Percentiles rank a stretch among this genome's conserved stretches.
These are phyloP conservation scores for Drosophila nebulosa DNA, from an alignment of 1,140 invertebrate species.

Conservation along the genomic window DNA sequence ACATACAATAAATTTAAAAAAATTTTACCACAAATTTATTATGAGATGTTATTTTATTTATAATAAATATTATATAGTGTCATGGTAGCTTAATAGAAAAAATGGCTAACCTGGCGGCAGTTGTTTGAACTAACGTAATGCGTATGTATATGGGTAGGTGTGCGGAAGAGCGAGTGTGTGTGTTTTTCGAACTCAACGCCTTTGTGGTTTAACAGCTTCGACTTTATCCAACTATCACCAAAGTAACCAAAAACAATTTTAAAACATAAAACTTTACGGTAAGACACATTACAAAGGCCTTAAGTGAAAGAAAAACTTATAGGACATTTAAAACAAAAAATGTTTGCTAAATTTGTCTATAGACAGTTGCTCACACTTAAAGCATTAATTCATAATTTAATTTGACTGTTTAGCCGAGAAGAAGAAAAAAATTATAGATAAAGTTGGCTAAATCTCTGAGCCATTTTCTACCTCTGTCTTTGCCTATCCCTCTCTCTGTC, in stretches of 20 bases:
- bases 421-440: not conserved
- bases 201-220: constrained; percentile 14
- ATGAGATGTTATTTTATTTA: no score
- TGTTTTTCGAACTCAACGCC: not conserved
- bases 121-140: no score
- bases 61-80: no score
- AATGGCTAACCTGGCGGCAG: no score
- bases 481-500: not conserved
- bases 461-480: not conserved
- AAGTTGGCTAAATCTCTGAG: not conserved
- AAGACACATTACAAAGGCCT: not conserved
- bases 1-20: no score
- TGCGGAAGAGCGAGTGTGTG: not conserved
- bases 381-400: constrained; percentile 35
- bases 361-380: not conserved
- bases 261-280: not conserved
- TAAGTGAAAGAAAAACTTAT: not conserved
- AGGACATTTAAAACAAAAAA: no score
- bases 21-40: no score
- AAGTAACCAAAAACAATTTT: not conserved
- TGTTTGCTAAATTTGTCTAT: not conserved
- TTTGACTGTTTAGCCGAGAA: constrained; percentile 12
- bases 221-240: not conserved
- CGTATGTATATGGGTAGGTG: constrained; percentile 20
- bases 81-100: no score